phyloP scores from a whole-genome alignment of 2,888 invertebrate genomes.

The Xestia rhomboidea region DNA sequence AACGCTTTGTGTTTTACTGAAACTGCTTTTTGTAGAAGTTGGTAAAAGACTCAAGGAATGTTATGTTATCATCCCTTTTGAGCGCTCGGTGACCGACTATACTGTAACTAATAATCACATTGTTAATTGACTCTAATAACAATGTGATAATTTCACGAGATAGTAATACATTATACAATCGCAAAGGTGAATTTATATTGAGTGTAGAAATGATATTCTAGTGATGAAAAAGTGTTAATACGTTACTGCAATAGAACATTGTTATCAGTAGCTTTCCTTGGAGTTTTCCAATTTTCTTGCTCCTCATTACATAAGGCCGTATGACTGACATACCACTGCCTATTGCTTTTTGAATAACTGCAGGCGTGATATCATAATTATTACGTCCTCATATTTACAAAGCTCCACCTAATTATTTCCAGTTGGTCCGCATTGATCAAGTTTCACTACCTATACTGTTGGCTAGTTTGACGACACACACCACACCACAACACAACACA shows the following conservation, averaged over 20 bases:
- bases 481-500: neutral
- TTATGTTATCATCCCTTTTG: neutral
- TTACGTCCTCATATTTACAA: neutral
- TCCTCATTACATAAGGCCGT: too few relatives aligned
- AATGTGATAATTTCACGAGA: neutral
- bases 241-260: too few relatives aligned
- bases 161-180: neutral
- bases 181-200: neutral
- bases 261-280: too few relatives aligned
- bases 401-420: neutral
- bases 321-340: neutral
- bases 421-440: neutral
- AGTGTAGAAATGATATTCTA: neutral
- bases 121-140: neutral
- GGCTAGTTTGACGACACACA: constrained; percentile 13
- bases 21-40: constrained; percentile 9
- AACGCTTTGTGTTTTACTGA: constrained; percentile 35
- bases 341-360: neutral
- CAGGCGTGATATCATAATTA: neutral
- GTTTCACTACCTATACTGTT: neutral
- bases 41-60: neutral
- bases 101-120: too few relatives aligned
- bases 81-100: neutral
- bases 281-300: too few relatives aligned
- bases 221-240: too few relatives aligned